Evolutionary conservation across 1,140 invertebrate species (phyloP), one percentile per base, ranked within the genome.

Genomic region (Platorchestia sp.): DNA sequence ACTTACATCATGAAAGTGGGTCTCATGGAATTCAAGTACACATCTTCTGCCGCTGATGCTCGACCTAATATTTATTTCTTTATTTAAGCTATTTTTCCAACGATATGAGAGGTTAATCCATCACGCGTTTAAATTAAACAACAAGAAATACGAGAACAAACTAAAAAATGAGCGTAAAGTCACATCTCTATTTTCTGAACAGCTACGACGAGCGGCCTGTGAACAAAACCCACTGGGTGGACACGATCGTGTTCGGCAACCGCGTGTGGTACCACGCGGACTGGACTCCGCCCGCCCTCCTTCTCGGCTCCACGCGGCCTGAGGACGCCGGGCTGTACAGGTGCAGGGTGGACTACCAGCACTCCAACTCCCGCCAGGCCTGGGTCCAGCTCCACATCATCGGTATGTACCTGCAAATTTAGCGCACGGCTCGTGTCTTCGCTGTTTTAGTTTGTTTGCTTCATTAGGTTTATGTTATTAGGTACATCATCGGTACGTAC

Each of bases 321-420:
- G 96, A 96, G 22, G 97, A 97, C 95, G 96, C 96, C 45, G 97
- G 97, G 0, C 96, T 97, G 41, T 97, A 97, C 96, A 96, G 97
- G 42, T 97, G 97, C 95, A 95, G 97, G 90, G 97, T 97, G 22
- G 97, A 97, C 90, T 97, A 97, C 95, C 96, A 96, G 45, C 96
- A 96, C 91, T 97, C 91, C 43, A 97, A 97, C 93, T 96, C 96
- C 41, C 96, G 97, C 19, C 95, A 96, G 89, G 96, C 96, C 7
- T 96, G 96, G 96, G 97, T 97, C 45, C 96, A 96, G 44, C 89
- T 97, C n/a, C 96, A 97, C 87, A 97, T 97, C 44, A 96, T 97
- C 47, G 97, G 97, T 97, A 96, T 96, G 97, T 96, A 42, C 27
- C 41, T 19, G 41, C 19, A 22, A 75, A 75, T 75, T 75, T 75